Percentiles rank a stretch among this genome's conserved stretches.
phyloP scores from a whole-genome alignment of 2,888 invertebrate species.

The Crocallis elinguaria region DNA sequence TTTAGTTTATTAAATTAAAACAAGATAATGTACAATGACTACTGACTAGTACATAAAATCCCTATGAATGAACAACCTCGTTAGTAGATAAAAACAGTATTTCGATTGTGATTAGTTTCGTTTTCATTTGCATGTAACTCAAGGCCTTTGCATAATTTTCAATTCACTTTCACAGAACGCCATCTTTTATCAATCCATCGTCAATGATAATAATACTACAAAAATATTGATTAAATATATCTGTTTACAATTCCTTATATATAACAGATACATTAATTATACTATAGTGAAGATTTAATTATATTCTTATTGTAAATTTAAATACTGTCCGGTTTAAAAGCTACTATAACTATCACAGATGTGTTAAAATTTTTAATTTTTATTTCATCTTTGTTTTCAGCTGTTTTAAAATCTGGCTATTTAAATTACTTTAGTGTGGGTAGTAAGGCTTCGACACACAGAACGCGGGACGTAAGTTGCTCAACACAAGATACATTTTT shows the following conservation, averaged over 20 bases:
- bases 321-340: slow-evolving; percentile 77
- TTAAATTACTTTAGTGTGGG: background rate
- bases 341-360: slow-evolving; percentile 79
- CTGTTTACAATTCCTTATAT: slow-evolving; percentile 52
- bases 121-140: slow-evolving; percentile 23
- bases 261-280: slow-evolving; percentile 39
- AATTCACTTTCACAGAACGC: slow-evolving; percentile 17
- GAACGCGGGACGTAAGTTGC: no score
- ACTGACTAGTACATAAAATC: slow-evolving; percentile 39
- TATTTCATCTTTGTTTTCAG: background rate
- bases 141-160: slow-evolving; percentile 44
- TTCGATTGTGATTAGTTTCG: slow-evolving; percentile 47
- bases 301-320: slow-evolving; percentile 59
- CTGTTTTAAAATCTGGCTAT: background rate
- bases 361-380: slow-evolving; percentile 41
- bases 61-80: slow-evolving; percentile 45
- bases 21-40: slow-evolving; percentile 54
- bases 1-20: slow-evolving; percentile 57
- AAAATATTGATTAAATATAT: slow-evolving; percentile 50
- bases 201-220: slow-evolving; percentile 43
- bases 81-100: slow-evolving; percentile 34
- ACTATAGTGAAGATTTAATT: slow-evolving; percentile 41
- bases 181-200: slow-evolving; percentile 24
- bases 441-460: no score
- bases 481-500: no score